Percentiles rank a stretch among this genome's conserved stretches.
These are phyloP conservation scores for Vanacampus margaritifer DNA, from an alignment of 2,113 vertebrate species.

Conservation along the genomic window DNA sequence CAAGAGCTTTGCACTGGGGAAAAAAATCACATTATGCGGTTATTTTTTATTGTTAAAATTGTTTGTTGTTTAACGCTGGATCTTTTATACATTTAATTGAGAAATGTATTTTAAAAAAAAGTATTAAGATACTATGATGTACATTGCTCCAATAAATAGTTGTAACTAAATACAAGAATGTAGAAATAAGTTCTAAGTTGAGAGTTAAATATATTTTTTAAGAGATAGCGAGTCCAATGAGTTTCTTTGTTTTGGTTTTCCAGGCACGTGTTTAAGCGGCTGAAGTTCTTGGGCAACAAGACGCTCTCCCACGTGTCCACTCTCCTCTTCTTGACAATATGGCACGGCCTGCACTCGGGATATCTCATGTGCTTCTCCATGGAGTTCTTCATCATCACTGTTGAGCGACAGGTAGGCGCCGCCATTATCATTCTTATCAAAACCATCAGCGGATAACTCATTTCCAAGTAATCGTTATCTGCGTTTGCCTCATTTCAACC, in stretches of 20 bases:
- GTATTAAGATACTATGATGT: too few relatives aligned
- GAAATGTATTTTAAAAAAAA: too few relatives aligned
- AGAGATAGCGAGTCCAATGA: too few relatives aligned
- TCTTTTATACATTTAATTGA: too few relatives aligned
- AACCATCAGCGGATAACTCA: background rate
- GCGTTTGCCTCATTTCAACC: conserved; percentile 9
- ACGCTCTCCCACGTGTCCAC: conserved; percentile 83
- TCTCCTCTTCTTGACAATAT: conserved; percentile 86
- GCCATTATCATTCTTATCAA: background rate
- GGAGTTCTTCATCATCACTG: conserved; percentile 90
- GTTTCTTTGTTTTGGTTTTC: background rate
- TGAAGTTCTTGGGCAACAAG: conserved; percentile 92
- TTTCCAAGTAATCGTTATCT: background rate
- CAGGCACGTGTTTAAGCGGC: conserved; percentile 90
- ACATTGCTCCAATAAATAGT: too few relatives aligned
- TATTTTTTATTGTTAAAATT: too few relatives aligned
- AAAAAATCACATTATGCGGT: too few relatives aligned
- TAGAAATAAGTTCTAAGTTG: too few relatives aligned
- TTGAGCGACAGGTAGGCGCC: conserved; percentile 94
- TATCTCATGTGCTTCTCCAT: conserved; percentile 96
- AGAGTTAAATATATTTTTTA: too few relatives aligned
- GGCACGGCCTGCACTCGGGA: conserved; percentile 94
- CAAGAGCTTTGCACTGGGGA: too few relatives aligned
- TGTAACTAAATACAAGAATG: too few relatives aligned
- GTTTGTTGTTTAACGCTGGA: too few relatives aligned